Conservation (phyloP, 2,113 vertebrate species). For the Forbesichthys papilliferus region DNA sequence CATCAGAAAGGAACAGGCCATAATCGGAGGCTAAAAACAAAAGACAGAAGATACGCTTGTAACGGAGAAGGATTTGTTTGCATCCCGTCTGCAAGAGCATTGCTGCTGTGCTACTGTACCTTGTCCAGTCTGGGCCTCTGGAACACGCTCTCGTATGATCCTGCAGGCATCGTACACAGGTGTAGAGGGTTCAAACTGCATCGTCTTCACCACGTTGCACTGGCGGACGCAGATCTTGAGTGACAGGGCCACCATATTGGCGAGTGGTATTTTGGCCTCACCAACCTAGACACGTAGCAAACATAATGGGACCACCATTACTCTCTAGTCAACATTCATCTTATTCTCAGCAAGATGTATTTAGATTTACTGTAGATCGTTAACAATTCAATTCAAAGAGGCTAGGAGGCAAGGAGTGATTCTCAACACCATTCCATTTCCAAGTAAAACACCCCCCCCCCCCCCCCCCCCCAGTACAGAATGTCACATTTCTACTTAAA, state of each 20-base stretch:
- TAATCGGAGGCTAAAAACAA: slow-evolving; percentile 92
- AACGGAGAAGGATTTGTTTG: slow-evolving; percentile 24
- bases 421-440: slow-evolving; percentile 10
- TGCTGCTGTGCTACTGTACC: slow-evolving; percentile 72
- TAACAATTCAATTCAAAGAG: slow-evolving; percentile 6
- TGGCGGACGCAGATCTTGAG: slow-evolving; percentile 98
- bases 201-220: slow-evolving; percentile 98
- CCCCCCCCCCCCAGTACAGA: background rate
- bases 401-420: slow-evolving; percentile 11
- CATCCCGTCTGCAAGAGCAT: slow-evolving; percentile 26
- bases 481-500: background rate
- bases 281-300: slow-evolving; percentile 60
- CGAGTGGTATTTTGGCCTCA: slow-evolving; percentile 40
- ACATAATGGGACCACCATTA: slow-evolving; percentile 6
- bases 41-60: slow-evolving; percentile 13
- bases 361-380: slow-evolving; percentile 13
- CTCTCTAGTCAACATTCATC: background rate
- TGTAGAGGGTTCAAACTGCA: slow-evolving; percentile 97
- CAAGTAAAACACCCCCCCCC: slow-evolving; percentile 3
- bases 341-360: slow-evolving; percentile 11
- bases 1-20: slow-evolving; percentile 94
- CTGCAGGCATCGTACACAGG: slow-evolving; percentile 95
- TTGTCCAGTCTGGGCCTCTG: slow-evolving; percentile 93
- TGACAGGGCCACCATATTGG: slow-evolving; percentile 94
- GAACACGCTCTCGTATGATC: slow-evolving; percentile 92